These are phyloP conservation scores for Sebastolobus altivelis DNA, from an alignment of 2,797 vertebrate species.

Conservation along the genomic window DNA sequence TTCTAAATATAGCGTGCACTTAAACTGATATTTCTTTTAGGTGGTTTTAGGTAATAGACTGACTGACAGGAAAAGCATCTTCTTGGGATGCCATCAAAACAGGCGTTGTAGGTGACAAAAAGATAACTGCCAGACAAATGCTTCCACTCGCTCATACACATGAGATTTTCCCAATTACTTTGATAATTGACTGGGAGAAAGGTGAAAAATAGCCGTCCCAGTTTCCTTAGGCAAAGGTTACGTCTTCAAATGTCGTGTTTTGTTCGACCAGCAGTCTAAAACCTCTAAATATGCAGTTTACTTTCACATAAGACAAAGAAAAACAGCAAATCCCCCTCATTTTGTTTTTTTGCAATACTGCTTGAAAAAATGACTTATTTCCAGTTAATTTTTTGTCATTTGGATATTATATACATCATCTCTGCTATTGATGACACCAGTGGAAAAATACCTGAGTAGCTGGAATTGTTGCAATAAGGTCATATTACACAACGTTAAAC, in stretches of 20 bases:
- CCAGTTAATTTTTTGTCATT: not conserved
- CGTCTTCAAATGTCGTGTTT: not conserved
- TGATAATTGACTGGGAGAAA: not conserved
- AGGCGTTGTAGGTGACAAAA: not conserved
- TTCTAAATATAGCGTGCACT: too few relatives aligned
- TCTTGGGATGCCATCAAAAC: not conserved
- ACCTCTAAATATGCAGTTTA: not conserved
- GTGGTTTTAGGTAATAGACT: too few relatives aligned
- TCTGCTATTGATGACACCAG: not conserved
- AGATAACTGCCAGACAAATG: not conserved
- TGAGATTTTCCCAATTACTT: not conserved
- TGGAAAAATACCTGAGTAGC: not conserved
- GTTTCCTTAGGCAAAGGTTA: not conserved
- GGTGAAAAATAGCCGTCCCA: not conserved
- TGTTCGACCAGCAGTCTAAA: not conserved
- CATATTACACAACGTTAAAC: not conserved
- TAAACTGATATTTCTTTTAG: too few relatives aligned
- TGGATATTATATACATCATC: not conserved
- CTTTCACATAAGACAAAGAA: not conserved
- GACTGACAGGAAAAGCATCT: not conserved
- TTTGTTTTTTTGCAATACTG: not conserved
- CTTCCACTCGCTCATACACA: too few relatives aligned
- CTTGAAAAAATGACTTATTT: not conserved
- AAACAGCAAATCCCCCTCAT: not conserved
- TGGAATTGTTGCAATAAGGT: not conserved